Base-by-base conservation (phyloP, 1,140 invertebrate genomes). In the Macrotrachela quadricornifera region DNA sequence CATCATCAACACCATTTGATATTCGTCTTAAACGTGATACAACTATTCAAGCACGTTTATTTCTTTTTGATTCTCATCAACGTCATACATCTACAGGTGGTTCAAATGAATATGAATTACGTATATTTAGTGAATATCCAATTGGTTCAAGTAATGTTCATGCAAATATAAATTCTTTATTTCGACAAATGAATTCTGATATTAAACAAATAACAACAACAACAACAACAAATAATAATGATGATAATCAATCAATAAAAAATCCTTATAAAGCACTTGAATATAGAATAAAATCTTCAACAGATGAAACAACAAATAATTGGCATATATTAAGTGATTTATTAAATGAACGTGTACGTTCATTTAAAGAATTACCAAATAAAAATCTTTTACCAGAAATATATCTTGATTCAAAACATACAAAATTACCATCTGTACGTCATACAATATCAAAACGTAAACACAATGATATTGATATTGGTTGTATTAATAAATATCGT, bases 41-140 rank as follows among this genome's bases (percentile, higher is more conserved):
- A 52, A 58, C 59, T 36, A 80, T 85, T 17, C 76, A 85, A 3
- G 76, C 85, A 46, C 81, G 85, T 41, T 80, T 87, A n/a, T 68
- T 70, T 58, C 87, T 84, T 21, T 91, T 92, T 66, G 87, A 94
- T 68, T 79, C 81, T 1, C 58, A 58, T 30, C 21, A 30, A 37
- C 30, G 18, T 15, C 46, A 57, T 14, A 65, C 64, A 55, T 53
- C 60, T 42, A 55, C 56, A 36, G 38, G 18, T 37, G 50, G 21
- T 30, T 60, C 59, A 6, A 50, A 59, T 30, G 66, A 68, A 21
- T 63, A 60, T 51, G 68, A 70, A 54, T 57, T 70, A 38, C 66
- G 64, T 57, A 58, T 68, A 17, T 69, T 63, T 57, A 61, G 65
- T 47, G 68, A 70, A 54, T 68, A 69, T 44, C 68, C 68, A 15